Evolutionary conservation across 2,888 invertebrate genomes (phyloP), one percentile per base, ranked within the genome.

Genomic region (Polymixis flavicincta): DNA sequence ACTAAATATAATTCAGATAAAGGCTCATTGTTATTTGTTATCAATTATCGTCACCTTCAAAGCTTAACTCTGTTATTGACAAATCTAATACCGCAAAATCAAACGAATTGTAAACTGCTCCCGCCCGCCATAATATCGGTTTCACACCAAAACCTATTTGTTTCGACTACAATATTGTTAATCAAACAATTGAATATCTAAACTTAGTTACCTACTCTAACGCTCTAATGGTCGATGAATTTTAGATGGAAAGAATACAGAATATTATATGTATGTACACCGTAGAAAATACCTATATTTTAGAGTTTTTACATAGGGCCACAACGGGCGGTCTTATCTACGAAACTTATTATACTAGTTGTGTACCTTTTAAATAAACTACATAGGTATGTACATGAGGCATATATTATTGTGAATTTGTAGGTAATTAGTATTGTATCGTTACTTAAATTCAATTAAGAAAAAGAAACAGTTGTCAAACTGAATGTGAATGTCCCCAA

Each of bases 161-260:
- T 80, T 78, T 80, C 60, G 60, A 86, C 80, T 80, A 67, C 85
- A 87, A 82, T 87, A 73, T 71, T 77, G 65, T 63, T 87, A 60
- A 80, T 76, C 68, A 79, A 77, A 78, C 75, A 74, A 80, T 73
- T 22, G 54, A 71, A 71, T 54, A 55, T 59, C 57, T 48, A 65
- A 60, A 83, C 42, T 63, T 48, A 28, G 50, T 79, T 60, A 37
- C 13, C 14, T 25, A n/a, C n/a, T n/a, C n/a, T 37, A n/a, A 54
- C 14, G 60, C 45, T 57, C 45, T 32, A 70, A 19, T 13, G 42
- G 11, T 55, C 1, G 13, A 37, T 37, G 65, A 42, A 59, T 68
- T 65, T 54, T 54, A 25, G 17, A 17, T 17, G 9, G 8, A 57
- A 19, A 37, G 4, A 28, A 45, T 14, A 19, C 42, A 19, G n/a